Evolutionary conservation across 2,888 invertebrate genomes (phyloP).

Genomic region (Hedya salicella): DNA sequence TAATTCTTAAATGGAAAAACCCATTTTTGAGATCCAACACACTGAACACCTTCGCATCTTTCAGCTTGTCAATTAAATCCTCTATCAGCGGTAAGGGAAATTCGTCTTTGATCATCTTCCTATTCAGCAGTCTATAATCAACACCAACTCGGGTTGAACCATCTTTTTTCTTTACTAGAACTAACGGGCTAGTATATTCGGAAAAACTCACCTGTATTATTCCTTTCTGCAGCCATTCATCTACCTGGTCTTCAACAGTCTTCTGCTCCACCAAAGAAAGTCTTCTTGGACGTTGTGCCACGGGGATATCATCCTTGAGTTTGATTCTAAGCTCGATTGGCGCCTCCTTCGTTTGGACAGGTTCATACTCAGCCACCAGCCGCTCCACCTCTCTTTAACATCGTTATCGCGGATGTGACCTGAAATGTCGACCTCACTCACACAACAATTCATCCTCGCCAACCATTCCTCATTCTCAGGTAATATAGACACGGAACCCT

Average conservation of each 20-base stretch:
- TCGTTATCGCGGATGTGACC: slow-evolving; percentile 8
- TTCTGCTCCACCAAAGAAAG: slow-evolving; percentile 44
- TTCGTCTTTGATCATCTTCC: slow-evolving; percentile 46
- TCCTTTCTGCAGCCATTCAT: slow-evolving; percentile 43
- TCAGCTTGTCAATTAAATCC: slow-evolving; percentile 13
- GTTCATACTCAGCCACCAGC: slow-evolving; percentile 27
- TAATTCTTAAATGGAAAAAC: slow-evolving; percentile 24
- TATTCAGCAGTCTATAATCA: slow-evolving; percentile 45
- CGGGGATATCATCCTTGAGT: slow-evolving; percentile 47
- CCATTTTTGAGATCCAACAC: slow-evolving; percentile 26
- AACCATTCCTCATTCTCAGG: slow-evolving; percentile 16
- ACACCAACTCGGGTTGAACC: slow-evolving; percentile 43
- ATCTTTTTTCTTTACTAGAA: slow-evolving; percentile 45
- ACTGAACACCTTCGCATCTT: slow-evolving; percentile 18
- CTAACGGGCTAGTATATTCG: slow-evolving; percentile 46
- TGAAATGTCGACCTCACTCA: slow-evolving; percentile 11
- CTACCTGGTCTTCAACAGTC: slow-evolving; percentile 44
- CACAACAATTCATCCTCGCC: slow-evolving; percentile 8
- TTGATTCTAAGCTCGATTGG: slow-evolving; percentile 46
- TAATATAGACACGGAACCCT: slow-evolving; percentile 10
- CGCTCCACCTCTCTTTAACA: slow-evolving; percentile 3
- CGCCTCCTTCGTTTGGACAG: slow-evolving; percentile 40
- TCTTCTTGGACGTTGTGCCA: slow-evolving; percentile 47
- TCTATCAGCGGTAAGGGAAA: slow-evolving; percentile 41
- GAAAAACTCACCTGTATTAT: slow-evolving; percentile 45